phyloP scores from a whole-genome alignment of 1,140 invertebrate species.

The Polypedilum pembai region DNA sequence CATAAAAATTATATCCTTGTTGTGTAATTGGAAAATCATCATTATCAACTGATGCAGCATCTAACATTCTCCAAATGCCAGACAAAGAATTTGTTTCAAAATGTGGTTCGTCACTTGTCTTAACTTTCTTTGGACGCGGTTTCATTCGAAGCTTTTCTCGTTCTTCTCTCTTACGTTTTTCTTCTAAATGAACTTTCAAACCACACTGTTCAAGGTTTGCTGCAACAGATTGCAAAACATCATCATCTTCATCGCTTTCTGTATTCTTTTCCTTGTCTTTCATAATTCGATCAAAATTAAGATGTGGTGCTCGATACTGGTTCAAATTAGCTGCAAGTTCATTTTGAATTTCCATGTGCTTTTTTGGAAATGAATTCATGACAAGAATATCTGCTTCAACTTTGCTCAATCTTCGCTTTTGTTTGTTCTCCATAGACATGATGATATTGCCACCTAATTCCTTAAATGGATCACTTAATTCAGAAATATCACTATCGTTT shows the following conservation, averaged over 20 bases:
- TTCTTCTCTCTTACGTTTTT: neutral
- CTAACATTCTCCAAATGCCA: constrained; percentile 2
- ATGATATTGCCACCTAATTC: neutral
- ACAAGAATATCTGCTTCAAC: neutral
- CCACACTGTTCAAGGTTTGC: neutral
- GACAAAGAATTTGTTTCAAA: neutral
- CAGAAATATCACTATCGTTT: neutral
- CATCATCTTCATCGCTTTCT: neutral
- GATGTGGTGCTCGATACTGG: neutral
- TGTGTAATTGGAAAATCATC: neutral
- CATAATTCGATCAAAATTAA: constrained; percentile 6
- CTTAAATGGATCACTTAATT: neutral
- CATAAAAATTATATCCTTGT: neutral
- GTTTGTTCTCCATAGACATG: neutral
- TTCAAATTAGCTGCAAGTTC: neutral
- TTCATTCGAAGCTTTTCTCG: neutral
- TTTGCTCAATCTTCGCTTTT: neutral
- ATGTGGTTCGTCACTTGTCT: neutral
- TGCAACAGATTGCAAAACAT: neutral
- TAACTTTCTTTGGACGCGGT: neutral
- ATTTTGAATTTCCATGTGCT: constrained; percentile 20
- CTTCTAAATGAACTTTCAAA: neutral
- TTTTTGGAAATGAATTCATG: constrained; percentile 1
- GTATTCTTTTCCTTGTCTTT: neutral
- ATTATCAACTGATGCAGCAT: neutral